These are phyloP conservation scores for Campoplex capitator DNA, from an alignment of 2,888 invertebrate species.

Conservation along the genomic window DNA sequence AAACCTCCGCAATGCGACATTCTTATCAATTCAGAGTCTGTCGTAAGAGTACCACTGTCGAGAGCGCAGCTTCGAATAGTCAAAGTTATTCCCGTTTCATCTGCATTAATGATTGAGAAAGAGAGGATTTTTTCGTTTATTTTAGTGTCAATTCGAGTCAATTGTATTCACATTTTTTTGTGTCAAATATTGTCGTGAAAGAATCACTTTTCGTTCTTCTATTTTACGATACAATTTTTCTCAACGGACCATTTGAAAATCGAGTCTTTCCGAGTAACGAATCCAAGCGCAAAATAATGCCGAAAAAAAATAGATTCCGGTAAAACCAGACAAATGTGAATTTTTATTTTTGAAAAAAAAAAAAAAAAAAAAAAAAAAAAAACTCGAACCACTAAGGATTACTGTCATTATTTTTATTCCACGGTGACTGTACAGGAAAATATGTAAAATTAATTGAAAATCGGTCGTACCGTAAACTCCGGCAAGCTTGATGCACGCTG, in stretches of 20 bases:
- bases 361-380: not conserved
- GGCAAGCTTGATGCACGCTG: conserved; percentile 97
- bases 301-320: not conserved
- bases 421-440: not conserved
- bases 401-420: not conserved
- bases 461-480: conserved; percentile 91
- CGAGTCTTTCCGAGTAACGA: not conserved
- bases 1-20: conserved; percentile 99
- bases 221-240: not conserved
- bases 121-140: not conserved
- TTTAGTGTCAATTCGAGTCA: not conserved
- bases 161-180: not conserved
- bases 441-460: not conserved
- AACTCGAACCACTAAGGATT: not conserved
- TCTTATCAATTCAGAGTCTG: conserved; percentile 97
- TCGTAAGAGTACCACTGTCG: conserved; percentile 97
- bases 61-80: conserved; percentile 97
- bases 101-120: conserved; percentile 84
- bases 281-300: not conserved
- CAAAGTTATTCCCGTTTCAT: conserved; percentile 92
- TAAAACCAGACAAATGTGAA: not conserved
- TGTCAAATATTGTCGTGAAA: not conserved
- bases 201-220: not conserved
- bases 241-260: not conserved
- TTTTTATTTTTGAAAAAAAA: not conserved